Conservation (phyloP, 2,113 vertebrate genomes). For the Cyprinus carpio region DNA sequence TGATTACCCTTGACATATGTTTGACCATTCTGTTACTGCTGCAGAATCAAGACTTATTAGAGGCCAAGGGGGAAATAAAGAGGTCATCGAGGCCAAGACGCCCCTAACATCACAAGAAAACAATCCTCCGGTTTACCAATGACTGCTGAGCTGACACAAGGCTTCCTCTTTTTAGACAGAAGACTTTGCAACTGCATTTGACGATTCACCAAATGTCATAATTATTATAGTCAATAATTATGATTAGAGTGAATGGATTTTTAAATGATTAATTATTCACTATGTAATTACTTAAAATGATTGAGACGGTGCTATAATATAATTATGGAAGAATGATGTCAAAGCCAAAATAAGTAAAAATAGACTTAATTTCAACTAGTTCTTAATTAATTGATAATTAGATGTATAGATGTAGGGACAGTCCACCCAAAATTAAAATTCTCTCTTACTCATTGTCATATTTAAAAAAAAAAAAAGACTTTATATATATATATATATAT, state of each 20-base stretch:
- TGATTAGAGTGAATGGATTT: background rate
- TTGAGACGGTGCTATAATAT: background rate
- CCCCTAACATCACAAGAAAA: conserved; percentile 67
- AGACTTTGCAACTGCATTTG: conserved; percentile 14
- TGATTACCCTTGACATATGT: conserved; percentile 85
- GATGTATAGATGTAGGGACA: too few species aligned
- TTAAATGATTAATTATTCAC: background rate
- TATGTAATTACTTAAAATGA: background rate
- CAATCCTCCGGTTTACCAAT: conserved; percentile 57
- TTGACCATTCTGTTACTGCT: conserved; percentile 80
- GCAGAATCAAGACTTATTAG: conserved; percentile 76
- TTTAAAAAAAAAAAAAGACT: too few species aligned
- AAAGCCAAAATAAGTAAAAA: background rate
- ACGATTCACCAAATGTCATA: background rate
- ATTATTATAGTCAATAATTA: too few species aligned
- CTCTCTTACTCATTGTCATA: too few species aligned
- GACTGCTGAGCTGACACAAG: conserved; percentile 8
- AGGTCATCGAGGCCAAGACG: conserved; percentile 71
- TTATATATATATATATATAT: too few species aligned
- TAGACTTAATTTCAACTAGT: background rate
- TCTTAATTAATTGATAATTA: background rate
- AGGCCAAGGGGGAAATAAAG: conserved; percentile 59
- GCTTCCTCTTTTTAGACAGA: conserved; percentile 34
- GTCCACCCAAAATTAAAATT: too few species aligned
- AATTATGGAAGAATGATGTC: background rate